phyloP scores from a whole-genome alignment of 1,140 invertebrate genomes.

The Pissodes strobi region DNA sequence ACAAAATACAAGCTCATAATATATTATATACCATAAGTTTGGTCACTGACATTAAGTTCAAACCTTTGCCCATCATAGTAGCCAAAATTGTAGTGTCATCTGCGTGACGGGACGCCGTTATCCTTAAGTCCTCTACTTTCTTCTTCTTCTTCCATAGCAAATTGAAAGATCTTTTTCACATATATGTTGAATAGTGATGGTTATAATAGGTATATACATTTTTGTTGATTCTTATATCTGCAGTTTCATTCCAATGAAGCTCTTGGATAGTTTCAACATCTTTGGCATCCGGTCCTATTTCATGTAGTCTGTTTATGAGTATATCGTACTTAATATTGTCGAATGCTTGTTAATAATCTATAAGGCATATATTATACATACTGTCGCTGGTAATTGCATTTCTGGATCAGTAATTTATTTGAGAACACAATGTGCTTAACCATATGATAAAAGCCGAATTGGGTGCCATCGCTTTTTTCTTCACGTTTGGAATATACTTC shows the following conservation, averaged over 20 bases:
- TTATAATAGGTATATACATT: background rate
- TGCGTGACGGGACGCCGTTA: no score
- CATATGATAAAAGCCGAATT: background rate
- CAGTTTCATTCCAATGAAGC: background rate
- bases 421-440: background rate
- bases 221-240: background rate
- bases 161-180: background rate
- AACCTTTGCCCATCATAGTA: no score
- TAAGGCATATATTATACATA: background rate
- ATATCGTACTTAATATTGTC: background rate
- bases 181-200: no score
- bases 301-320: background rate
- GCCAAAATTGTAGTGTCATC: no score
- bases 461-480: no score
- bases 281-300: background rate
- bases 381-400: background rate
- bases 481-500: no score
- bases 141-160: background rate
- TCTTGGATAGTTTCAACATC: background rate
- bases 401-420: background rate
- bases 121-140: background rate
- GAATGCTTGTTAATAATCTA: background rate
- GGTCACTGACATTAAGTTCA: no score
- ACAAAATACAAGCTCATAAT: no score
- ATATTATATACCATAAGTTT: no score